Conservation (phyloP, 1,140 invertebrate species). For the Prorops nasuta region DNA sequence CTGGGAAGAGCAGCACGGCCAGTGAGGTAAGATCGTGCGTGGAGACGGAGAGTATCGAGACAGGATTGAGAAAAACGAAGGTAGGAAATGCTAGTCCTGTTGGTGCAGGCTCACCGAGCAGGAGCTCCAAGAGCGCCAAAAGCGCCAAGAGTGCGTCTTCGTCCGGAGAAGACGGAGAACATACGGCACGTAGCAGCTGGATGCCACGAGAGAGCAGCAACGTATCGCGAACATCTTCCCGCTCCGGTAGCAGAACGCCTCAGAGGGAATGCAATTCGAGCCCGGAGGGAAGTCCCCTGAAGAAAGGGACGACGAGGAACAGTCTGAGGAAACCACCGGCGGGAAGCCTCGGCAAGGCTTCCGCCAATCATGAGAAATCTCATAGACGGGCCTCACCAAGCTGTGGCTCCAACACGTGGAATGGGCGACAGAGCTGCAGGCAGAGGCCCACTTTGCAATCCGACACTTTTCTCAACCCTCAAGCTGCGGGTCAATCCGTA, state of each 20-base stretch:
- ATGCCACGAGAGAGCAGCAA: conserved; percentile 57
- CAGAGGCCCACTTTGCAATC: conserved; percentile 63
- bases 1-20: conserved; percentile 36
- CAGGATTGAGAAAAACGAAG: conserved; percentile 65
- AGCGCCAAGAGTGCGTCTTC: conserved; percentile 51
- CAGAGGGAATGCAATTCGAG: conserved; percentile 45
- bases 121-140: too few species aligned
- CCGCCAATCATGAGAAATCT: conserved; percentile 25
- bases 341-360: conserved; percentile 51
- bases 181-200: conserved; percentile 53
- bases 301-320: conserved; percentile 33
- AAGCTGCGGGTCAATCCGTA: conserved; percentile 19
- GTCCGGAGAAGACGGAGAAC: conserved; percentile 47
- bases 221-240: conserved; percentile 49
- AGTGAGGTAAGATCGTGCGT: conserved; percentile 58
- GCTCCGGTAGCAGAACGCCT: conserved; percentile 40
- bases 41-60: conserved; percentile 66
- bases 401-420: conserved; percentile 69
- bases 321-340: conserved; percentile 49
- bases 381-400: conserved; percentile 21
- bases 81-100: conserved; percentile 51
- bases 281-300: conserved; percentile 46
- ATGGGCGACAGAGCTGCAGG: conserved; percentile 60
- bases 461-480: conserved; percentile 65
- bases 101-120: conserved; percentile 59